Base-by-base conservation (phyloP, 2,888 invertebrate genomes). In the Rhaphigaster nebulosa region DNA sequence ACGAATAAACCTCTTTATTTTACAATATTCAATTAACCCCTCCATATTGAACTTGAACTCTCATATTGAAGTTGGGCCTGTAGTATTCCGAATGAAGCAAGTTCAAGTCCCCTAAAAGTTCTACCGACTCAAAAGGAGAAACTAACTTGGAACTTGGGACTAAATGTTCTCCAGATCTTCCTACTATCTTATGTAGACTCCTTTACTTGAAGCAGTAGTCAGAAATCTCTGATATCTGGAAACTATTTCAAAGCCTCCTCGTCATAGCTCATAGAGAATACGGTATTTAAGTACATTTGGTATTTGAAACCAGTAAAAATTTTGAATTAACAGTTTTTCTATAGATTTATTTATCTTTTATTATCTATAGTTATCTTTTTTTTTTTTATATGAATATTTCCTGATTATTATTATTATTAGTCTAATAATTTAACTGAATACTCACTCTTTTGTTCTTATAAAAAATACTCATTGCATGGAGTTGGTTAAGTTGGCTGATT, bases 121-220 rank as follows among this genome's bases (percentile, higher is more conserved):
- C 84, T n/a, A n/a, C 84, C 84, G 45, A 84, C 84, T 84, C 84
- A 84, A 84, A 84, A 41, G 45, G 84, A 84, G 84, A 84, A 84
- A 84, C 84, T 50, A 84, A 84, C 45, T 84, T n/a, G 84, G 45
- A 26, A 45, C 13, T 50, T 45, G 18, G 41, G 45, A 26, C 45
- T 45, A 84, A 84, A 45, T 26, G 45, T 84, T 45, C 84, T n/a
- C 45, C 45, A 84, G 84, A 84, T 84, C 84, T 84, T n/a, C n/a
- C 84, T 84, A 41, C 80, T 80, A 84, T 45, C 70, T 84, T 84
- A 84, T 45, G 41, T 84, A 45, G 45, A 23, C 84, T 38, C 70
- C 70, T 76, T 76, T 76, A 38, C 70, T 76, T 76, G 34, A 76
- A 38, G 38, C 20, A 34, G 70, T 76, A 76, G 38, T 18, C 70